These are phyloP conservation scores for Littorina saxatilis DNA, from an alignment of 1,140 invertebrate genomes.

Conservation along the genomic window DNA sequence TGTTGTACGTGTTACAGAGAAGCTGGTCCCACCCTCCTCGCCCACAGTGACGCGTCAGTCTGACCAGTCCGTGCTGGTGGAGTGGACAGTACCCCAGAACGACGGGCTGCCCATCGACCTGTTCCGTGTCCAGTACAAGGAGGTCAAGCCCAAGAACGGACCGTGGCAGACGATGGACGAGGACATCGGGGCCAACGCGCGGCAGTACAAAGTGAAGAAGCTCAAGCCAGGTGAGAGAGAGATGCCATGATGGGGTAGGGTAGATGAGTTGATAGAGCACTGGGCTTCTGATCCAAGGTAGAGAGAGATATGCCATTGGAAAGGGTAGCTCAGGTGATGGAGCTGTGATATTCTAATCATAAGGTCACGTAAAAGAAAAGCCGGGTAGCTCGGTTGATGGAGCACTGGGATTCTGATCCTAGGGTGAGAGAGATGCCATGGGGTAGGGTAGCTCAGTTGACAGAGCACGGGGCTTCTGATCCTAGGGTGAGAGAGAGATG, in stretches of 20 bases:
- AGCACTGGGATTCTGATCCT: too few species aligned
- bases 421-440: too few species aligned
- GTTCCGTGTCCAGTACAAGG: conserved; percentile 92
- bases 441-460: too few species aligned
- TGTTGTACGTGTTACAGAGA: conserved; percentile 73
- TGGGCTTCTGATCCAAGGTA: too few species aligned
- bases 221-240: conserved; percentile 80
- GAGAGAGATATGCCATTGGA: too few species aligned
- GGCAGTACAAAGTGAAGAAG: conserved; percentile 86
- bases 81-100: conserved; percentile 89
- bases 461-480: too few species aligned
- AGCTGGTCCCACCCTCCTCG: conserved; percentile 89
- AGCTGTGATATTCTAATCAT: neutral
- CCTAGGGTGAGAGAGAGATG: too few species aligned
- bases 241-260: neutral
- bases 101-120: conserved; percentile 88
- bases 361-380: too few species aligned
- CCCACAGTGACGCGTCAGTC: conserved; percentile 90
- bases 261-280: too few species aligned
- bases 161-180: conserved; percentile 88
- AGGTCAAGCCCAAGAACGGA: conserved; percentile 78
- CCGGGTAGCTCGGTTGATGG: too few species aligned
- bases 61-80: conserved; percentile 93
- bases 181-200: conserved; percentile 86
- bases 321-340: too few species aligned